Evolutionary conservation across 2,888 invertebrate genomes (phyloP).

Genomic region (Dioctria linearis): DNA sequence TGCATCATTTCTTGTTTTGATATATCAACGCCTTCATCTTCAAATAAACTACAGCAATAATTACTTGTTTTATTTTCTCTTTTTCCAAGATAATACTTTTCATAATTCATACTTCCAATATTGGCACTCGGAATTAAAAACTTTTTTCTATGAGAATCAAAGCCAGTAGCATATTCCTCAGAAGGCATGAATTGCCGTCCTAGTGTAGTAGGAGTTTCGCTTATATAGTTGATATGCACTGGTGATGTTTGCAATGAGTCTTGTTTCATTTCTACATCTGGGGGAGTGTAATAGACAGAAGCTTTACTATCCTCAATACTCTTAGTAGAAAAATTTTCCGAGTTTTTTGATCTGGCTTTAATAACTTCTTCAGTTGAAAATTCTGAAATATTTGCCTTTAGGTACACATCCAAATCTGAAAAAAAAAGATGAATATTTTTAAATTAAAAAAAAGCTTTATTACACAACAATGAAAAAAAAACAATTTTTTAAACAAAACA

Average conservation of each 20-base stretch:
- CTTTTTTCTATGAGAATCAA: neutral
- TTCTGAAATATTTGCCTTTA: slow-evolving; percentile 67
- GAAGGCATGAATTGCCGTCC: neutral
- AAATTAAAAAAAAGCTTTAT: too few relatives aligned
- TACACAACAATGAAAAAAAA: too few relatives aligned
- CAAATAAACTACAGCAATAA: slow-evolving; percentile 18
- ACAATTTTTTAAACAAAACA: too few relatives aligned
- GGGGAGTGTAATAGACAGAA: slow-evolving; percentile 88
- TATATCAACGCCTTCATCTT: neutral
- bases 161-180: neutral
- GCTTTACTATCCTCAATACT: slow-evolving; percentile 75
- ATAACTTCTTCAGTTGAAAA: slow-evolving; percentile 63
- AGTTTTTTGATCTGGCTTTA: slow-evolving; percentile 65
- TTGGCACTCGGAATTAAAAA: slow-evolving; percentile 13
- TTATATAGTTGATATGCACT: slow-evolving; percentile 49
- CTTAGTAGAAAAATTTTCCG: slow-evolving; percentile 64
- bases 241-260: slow-evolving; percentile 52
- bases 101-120: neutral
- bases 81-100: neutral
- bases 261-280: slow-evolving; percentile 72
- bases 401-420: slow-evolving; percentile 69
- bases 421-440: slow-evolving; percentile 14
- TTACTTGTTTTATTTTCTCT: slow-evolving; percentile 24
- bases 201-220: neutral
- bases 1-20: neutral